These are phyloP conservation scores for Azorinus chamasolen DNA, from an alignment of 2,888 invertebrate genomes.

Conservation along the genomic window DNA sequence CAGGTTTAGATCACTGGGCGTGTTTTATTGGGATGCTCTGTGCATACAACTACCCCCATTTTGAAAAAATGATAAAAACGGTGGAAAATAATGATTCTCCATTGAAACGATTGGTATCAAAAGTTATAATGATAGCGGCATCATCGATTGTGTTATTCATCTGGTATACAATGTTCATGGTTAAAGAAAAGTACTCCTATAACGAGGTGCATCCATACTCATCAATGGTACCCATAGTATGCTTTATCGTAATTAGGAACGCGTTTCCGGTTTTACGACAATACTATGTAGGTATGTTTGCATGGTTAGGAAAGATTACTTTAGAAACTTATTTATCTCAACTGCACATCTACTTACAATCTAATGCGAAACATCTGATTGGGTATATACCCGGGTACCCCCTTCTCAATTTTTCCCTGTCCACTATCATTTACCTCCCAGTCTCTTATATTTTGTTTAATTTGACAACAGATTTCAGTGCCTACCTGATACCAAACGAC, in stretches of 20 bases:
- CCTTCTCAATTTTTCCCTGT: conserved; percentile 75
- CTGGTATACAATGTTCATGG: conserved; percentile 71
- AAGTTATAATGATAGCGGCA: conserved; percentile 33
- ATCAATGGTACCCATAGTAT: conserved; percentile 71
- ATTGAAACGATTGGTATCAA: conserved; percentile 15
- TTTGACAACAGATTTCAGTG: conserved; percentile 73
- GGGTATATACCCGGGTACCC: conserved; percentile 72
- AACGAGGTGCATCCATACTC: conserved; percentile 76
- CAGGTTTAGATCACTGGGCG: conserved; percentile 80
- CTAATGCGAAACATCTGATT: conserved; percentile 78
- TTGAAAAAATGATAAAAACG: conserved; percentile 71
- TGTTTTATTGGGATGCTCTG: conserved; percentile 80
- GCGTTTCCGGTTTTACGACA: conserved; percentile 69
- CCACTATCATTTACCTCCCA: conserved; percentile 74
- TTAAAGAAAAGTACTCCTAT: conserved; percentile 70
- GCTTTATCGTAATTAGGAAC: conserved; percentile 75
- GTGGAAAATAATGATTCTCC: conserved; percentile 61
- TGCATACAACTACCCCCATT: conserved; percentile 81
- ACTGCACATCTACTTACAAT: conserved; percentile 79
- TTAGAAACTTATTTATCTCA: conserved; percentile 81
- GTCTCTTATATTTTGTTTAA: conserved; percentile 74
- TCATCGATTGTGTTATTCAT: conserved; percentile 22
- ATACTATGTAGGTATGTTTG: conserved; percentile 73
- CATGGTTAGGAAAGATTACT: conserved; percentile 79
- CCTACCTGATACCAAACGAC: conserved; percentile 72